Conservation (phyloP, 2,888 invertebrate genomes). For the Drosophila conformis region DNA sequence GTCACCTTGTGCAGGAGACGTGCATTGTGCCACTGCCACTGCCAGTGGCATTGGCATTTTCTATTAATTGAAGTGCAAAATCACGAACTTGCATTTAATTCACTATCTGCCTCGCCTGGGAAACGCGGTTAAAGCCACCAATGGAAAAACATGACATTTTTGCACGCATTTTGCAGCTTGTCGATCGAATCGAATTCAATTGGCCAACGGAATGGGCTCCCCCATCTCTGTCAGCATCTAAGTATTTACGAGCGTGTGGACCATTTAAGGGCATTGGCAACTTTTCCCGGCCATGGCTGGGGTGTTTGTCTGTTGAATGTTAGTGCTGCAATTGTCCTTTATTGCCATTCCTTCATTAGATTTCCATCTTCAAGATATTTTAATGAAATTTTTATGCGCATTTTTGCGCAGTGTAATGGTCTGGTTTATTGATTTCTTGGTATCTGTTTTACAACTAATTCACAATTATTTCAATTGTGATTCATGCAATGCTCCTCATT, state of each 20-base stretch:
- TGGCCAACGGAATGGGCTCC: conserved; percentile 39
- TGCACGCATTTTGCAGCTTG: conserved; percentile 67
- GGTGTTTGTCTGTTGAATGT: conserved; percentile 17
- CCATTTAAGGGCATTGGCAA: conserved; percentile 69
- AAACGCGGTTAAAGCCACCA: conserved; percentile 45
- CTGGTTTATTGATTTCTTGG: conserved; percentile 19
- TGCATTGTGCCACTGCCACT: conserved; percentile 16
- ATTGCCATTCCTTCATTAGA: conserved; percentile 70
- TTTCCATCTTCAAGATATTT: conserved; percentile 55
- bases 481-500: conserved; percentile 63
- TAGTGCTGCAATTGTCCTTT: conserved; percentile 65
- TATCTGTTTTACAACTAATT: conserved; percentile 27
- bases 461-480: conserved; percentile 69
- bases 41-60: background rate
- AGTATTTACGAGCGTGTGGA: conserved; percentile 10
- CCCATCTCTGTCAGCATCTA: conserved; percentile 41
- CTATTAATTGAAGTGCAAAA: conserved; percentile 64
- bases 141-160: conserved; percentile 41
- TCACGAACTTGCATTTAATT: conserved; percentile 72
- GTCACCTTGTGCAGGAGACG: conserved; percentile 19
- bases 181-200: conserved; percentile 49
- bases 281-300: conserved; percentile 30
- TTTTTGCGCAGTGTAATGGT: conserved; percentile 59
- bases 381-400: conserved; percentile 76
- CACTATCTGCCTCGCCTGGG: conserved; percentile 46